Evolutionary conservation across 2,888 invertebrate species (phyloP).

Genomic region (Aricia artaxerxes): DNA sequence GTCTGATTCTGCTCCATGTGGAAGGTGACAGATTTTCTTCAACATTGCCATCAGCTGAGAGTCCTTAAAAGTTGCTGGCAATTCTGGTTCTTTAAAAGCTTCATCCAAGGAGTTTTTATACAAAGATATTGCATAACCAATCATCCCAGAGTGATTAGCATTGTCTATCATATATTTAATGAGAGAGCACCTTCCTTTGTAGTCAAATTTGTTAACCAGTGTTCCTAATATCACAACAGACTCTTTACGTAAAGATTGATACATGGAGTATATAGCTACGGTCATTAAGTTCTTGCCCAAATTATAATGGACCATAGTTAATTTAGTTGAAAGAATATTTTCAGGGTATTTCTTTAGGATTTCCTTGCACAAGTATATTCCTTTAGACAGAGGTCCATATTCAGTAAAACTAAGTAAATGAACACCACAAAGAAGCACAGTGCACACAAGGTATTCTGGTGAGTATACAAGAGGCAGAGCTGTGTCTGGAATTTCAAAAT

Average conservation of each 20-base stretch:
- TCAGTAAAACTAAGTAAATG: slow-evolving; percentile 78
- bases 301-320: slow-evolving; percentile 80
- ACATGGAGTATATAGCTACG: slow-evolving; percentile 84
- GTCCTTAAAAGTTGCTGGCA: slow-evolving; percentile 80
- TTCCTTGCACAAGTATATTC: slow-evolving; percentile 78
- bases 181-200: slow-evolving; percentile 85
- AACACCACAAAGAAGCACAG: slow-evolving; percentile 79
- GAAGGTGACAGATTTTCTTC: slow-evolving; percentile 82
- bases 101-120: slow-evolving; percentile 87
- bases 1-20: slow-evolving; percentile 88
- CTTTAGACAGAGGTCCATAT: slow-evolving; percentile 82
- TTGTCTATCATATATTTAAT: slow-evolving; percentile 83
- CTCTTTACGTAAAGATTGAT: slow-evolving; percentile 81
- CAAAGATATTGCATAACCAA: slow-evolving; percentile 86
- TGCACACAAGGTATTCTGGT: slow-evolving; percentile 83
- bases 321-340: slow-evolving; percentile 77
- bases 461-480: slow-evolving; percentile 84
- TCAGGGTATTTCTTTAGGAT: slow-evolving; percentile 69
- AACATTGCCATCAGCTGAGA: slow-evolving; percentile 74
- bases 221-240: slow-evolving; percentile 82
- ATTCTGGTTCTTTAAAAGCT: slow-evolving; percentile 64
- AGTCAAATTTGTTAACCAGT: slow-evolving; percentile 85
- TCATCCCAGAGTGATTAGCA: slow-evolving; percentile 86
- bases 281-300: slow-evolving; percentile 82
- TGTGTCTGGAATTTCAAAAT: slow-evolving; percentile 69